These are phyloP conservation scores for Odontesthes bonariensis DNA, from an alignment of 2,113 vertebrate species.

Conservation along the genomic window DNA sequence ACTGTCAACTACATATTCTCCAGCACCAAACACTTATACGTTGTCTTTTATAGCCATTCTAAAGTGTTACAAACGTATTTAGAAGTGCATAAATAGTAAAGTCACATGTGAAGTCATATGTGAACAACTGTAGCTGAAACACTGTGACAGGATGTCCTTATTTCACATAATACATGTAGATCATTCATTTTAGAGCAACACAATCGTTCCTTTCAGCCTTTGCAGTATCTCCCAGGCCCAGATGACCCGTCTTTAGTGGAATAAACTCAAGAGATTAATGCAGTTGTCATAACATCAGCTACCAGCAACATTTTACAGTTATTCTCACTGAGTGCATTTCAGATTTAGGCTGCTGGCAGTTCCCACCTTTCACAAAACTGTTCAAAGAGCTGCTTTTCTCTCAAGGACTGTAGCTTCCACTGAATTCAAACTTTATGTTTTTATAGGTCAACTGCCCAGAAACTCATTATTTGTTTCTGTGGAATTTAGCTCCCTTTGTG, in stretches of 20 bases:
- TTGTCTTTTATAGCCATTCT: background rate
- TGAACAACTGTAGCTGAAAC: slow-evolving; percentile 6
- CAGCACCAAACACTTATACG: background rate
- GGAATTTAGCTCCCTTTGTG: background rate
- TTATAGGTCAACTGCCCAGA: slow-evolving; percentile 3
- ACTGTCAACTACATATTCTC: background rate
- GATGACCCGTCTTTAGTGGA: slow-evolving; percentile 14
- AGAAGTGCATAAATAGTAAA: background rate
- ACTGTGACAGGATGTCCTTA: background rate
- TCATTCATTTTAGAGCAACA: slow-evolving; percentile 9
- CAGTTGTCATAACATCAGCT: slow-evolving; percentile 5
- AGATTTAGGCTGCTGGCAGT: slow-evolving; percentile 16
- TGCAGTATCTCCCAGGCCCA: slow-evolving; percentile 4
- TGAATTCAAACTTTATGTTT: slow-evolving; percentile 1
- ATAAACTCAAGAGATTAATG: slow-evolving; percentile 15
- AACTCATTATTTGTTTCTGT: slow-evolving; percentile 4
- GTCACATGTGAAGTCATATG: background rate
- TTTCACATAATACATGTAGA: slow-evolving; percentile 6
- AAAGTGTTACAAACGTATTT: background rate
- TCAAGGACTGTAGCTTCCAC: background rate
- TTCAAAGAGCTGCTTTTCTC: slow-evolving; percentile 41
- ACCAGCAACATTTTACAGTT: slow-evolving; percentile 5
- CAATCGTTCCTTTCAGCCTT: slow-evolving; percentile 25
- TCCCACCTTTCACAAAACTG: slow-evolving; percentile 16
- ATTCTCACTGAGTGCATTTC: slow-evolving; percentile 5